phyloP scores from a whole-genome alignment of 2,113 vertebrate genomes.

The Boulengeromyrus knoepffleri region DNA sequence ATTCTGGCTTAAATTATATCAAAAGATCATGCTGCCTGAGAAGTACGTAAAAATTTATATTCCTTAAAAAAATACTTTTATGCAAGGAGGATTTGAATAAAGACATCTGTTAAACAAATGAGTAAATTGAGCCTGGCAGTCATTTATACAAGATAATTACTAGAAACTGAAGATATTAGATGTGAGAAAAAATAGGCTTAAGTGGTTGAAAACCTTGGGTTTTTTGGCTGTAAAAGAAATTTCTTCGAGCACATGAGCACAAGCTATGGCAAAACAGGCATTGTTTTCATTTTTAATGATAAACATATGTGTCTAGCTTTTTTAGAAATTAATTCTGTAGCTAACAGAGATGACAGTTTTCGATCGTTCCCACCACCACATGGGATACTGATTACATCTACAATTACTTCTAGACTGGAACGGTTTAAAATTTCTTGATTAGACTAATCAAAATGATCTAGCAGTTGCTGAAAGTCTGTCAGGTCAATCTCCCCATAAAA shows the following conservation, averaged over 20 bases:
- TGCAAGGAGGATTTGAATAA: neutral
- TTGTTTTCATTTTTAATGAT: neutral
- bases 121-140: neutral
- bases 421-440: constrained; percentile 3
- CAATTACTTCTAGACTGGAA: neutral
- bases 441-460: neutral
- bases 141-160: neutral
- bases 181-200: neutral
- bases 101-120: neutral
- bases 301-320: neutral
- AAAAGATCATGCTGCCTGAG: neutral
- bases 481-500: neutral
- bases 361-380: neutral
- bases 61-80: neutral
- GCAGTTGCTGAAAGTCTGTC: constrained; percentile 5
- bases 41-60: neutral
- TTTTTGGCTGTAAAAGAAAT: neutral
- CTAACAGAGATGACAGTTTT: neutral
- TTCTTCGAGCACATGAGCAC: neutral
- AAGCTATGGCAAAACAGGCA: neutral
- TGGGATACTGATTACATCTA: neutral
- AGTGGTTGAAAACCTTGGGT: neutral
- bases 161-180: neutral
- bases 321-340: neutral
- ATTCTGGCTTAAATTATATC: neutral